Conservation (phyloP, 1,140 invertebrate genomes). For the Neoseiulus cucumeris region DNA sequence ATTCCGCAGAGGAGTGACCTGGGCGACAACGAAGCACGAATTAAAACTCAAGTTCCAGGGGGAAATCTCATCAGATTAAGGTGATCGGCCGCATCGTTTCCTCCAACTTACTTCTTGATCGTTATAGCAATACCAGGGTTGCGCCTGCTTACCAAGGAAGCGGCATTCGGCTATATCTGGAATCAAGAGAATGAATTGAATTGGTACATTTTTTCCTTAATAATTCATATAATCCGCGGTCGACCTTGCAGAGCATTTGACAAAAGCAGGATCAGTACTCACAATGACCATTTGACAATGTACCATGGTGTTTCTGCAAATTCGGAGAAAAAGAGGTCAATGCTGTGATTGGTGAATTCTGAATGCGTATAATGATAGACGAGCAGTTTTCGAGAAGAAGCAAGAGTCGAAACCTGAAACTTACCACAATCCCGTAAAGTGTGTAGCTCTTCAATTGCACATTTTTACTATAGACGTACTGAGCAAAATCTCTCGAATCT, state of each 20-base stretch:
- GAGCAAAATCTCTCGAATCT: not conserved
- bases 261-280: not conserved
- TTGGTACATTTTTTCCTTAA: too few relatives aligned
- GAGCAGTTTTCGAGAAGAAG: too few relatives aligned
- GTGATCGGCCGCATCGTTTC: too few relatives aligned
- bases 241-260: too few relatives aligned
- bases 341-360: not conserved
- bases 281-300: not conserved
- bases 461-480: not conserved
- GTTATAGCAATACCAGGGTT: not conserved
- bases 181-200: too few relatives aligned
- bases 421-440: not conserved
- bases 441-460: conserved; percentile 6
- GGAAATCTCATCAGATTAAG: too few relatives aligned
- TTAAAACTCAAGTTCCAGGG: too few relatives aligned
- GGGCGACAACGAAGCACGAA: too few relatives aligned
- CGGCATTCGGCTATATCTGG: not conserved
- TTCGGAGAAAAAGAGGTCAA: not conserved
- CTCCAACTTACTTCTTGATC: not conserved
- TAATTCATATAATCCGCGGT: too few relatives aligned
- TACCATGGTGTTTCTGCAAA: conserved; percentile 3
- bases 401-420: not conserved
- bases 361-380: not conserved
- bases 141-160: not conserved
- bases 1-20: conserved; percentile 1